Percentiles rank a stretch among this genome's conserved stretches.
Evolutionary conservation across 2,113 vertebrate genomes (phyloP).

Genomic region (Pardalotus punctatus): DNA sequence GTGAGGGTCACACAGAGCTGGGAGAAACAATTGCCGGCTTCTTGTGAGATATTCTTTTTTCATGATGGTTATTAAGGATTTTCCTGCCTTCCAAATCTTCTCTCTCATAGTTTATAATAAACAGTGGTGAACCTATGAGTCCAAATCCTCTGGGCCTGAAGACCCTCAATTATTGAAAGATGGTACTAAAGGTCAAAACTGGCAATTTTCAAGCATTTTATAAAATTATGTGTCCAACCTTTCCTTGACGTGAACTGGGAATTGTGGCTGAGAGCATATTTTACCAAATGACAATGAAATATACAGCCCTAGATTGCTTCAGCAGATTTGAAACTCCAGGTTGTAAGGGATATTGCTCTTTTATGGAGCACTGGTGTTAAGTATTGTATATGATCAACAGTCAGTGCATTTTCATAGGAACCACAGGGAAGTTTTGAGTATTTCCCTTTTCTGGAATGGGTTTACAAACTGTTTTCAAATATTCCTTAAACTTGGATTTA

Average conservation of each 20-base stretch:
- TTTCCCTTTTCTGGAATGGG: background rate
- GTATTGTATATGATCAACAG: background rate
- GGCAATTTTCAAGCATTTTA: background rate
- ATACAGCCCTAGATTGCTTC: background rate
- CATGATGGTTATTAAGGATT: background rate
- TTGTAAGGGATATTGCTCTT: background rate
- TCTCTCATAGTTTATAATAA: background rate
- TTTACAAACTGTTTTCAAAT: background rate
- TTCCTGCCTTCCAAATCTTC: background rate
- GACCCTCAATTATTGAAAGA: background rate
- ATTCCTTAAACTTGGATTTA: background rate
- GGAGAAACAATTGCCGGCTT: background rate
- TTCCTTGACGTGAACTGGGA: background rate
- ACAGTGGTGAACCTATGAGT: background rate
- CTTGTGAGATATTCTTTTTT: background rate
- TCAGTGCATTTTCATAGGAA: background rate
- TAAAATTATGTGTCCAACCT: background rate
- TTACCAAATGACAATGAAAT: background rate
- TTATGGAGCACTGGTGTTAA: background rate
- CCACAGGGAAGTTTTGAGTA: background rate
- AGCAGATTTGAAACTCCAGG: background rate
- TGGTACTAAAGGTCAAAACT: background rate
- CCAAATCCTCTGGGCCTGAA: background rate
- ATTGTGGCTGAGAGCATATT: background rate
- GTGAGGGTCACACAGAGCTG: background rate